Base-by-base conservation (phyloP, 2,888 invertebrate genomes). In the Eupithecia exiguata region DNA sequence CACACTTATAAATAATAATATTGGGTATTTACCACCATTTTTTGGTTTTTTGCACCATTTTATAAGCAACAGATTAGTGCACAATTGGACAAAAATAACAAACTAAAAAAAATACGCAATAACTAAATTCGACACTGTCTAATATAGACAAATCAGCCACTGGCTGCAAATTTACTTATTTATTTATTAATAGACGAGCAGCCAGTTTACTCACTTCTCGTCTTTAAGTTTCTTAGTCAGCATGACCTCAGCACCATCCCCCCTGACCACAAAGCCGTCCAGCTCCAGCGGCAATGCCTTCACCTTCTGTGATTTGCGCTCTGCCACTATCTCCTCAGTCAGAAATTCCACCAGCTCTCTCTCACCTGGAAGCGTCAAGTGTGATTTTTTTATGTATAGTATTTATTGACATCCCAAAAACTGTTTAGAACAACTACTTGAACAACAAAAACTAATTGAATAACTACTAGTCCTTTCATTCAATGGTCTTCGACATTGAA, bases 261-360 rank as follows among this genome's bases (percentile, higher is more conserved):
- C 94, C 71, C 96, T 96, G 0, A 98, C 96, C 72, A 96, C 95
- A 87, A 99, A 99, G 1, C 98, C 98, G 35, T 97, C 97, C 35
- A 99, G 87, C 77, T 96, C 96, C 0, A 96, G 95, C 0, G 98
- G 97, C 80, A 98, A 95, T 0, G 95, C 95, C 88, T 97, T 96
- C 21, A 96, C 89, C 87, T 97, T 97, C 85, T 97, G 97, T 3
- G 97, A 96, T 87, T 98, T 97, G 81, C 97, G 97, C 89, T 99
- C 99, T 0, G 98, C 97, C 38, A 97, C 95, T 78, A 99, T 99
- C 94, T 99, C 99, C 85, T 99, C 98, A 1, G 97, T 97, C 38
- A 99, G 93, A 87, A 99, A 99, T 87, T 98, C 98, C 0, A 98
- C 97, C 69, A 99, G 94, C 86, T 98, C 98, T 80, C 96, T 95